These are phyloP conservation scores for Catamblyrhynchus diadema DNA, from an alignment of 2,797 vertebrate species.

Conservation along the genomic window DNA sequence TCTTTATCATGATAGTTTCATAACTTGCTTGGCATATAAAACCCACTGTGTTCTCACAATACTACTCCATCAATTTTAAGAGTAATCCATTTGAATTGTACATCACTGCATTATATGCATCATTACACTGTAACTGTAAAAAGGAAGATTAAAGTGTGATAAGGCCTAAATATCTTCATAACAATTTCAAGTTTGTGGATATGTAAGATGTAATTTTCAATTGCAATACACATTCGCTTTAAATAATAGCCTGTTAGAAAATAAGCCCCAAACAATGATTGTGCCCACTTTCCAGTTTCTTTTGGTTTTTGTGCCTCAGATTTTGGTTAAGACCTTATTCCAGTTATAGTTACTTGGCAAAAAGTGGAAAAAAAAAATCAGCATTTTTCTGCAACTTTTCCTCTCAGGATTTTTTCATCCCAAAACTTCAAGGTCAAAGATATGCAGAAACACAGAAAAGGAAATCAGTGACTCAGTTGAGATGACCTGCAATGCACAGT, in stretches of 20 bases:
- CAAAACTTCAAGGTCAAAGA: neutral
- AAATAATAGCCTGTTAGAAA: neutral
- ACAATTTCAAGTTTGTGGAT: conserved; percentile 23
- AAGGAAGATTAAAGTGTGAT: conserved; percentile 39
- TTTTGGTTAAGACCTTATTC: neutral
- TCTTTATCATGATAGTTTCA: conserved; percentile 35
- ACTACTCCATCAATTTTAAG: conserved; percentile 22
- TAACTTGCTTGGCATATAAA: conserved; percentile 15
- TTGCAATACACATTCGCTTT: neutral
- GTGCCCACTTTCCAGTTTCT: neutral
- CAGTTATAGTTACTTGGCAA: neutral
- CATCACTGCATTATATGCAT: conserved; percentile 30
- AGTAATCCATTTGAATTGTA: conserved; percentile 16
- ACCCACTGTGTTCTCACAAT: neutral
- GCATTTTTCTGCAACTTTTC: neutral
- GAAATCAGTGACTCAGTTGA: neutral
- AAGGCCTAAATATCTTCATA: conserved; percentile 25
- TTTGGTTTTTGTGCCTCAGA: neutral
- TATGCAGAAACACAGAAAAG: neutral
- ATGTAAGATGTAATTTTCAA: conserved; percentile 15
- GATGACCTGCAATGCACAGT: neutral
- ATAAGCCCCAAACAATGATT: neutral
- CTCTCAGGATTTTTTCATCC: neutral
- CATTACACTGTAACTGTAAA: conserved; percentile 47
- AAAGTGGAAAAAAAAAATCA: neutral